Evolutionary conservation across 1,140 invertebrate species (phyloP).

Genomic region (Psilanteris sp.): DNA sequence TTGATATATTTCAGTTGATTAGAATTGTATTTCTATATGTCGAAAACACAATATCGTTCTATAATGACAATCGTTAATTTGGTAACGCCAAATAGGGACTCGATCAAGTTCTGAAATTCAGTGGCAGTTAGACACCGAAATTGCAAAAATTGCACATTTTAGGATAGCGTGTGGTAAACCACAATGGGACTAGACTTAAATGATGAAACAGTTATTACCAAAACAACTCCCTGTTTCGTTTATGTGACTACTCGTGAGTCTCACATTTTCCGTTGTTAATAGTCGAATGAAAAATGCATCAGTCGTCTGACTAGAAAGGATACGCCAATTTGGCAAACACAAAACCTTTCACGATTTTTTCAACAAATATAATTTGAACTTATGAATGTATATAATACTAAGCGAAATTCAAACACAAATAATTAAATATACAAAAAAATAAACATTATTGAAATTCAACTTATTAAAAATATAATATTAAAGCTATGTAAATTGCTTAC

Average conservation of each 20-base stretch:
- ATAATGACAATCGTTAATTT: constrained; percentile 59
- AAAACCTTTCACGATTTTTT: constrained; percentile 24
- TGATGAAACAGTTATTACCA: constrained; percentile 59
- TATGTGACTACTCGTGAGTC: constrained; percentile 18
- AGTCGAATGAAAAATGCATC: constrained; percentile 32
- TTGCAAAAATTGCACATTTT: constrained; percentile 49
- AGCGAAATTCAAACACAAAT: too few species aligned
- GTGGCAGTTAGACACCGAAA: constrained; percentile 36
- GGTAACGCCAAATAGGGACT: constrained; percentile 24
- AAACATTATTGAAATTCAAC: too few species aligned
- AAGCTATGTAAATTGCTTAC: too few species aligned
- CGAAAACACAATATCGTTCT: constrained; percentile 33
- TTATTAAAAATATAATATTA: too few species aligned
- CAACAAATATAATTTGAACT: constrained; percentile 27
- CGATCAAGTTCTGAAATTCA: constrained; percentile 32
- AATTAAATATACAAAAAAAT: too few species aligned
- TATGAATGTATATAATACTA: too few species aligned
- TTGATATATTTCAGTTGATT: constrained; percentile 17
- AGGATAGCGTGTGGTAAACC: constrained; percentile 33
- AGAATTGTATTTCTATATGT: constrained; percentile 10
- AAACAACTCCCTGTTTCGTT: constrained; percentile 48
- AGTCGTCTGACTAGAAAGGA: constrained; percentile 19
- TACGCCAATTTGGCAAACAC: constrained; percentile 20
- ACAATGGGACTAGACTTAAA: constrained; percentile 50
- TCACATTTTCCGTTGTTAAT: constrained; percentile 24